Conservation (phyloP, 1,140 invertebrate genomes). For the Cyclargus thomasi region DNA sequence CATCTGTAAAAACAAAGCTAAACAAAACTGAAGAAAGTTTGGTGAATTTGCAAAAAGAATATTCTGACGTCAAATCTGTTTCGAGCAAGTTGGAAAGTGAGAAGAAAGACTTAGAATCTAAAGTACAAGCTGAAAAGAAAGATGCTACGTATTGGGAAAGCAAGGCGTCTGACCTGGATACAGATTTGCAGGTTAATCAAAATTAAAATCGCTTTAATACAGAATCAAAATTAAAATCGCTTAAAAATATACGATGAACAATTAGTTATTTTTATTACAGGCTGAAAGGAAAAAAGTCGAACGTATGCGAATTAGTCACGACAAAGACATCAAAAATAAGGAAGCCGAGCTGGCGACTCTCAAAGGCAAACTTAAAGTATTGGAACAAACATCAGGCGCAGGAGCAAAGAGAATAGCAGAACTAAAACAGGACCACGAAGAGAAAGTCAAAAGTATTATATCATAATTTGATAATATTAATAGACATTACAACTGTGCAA, state of each 20-base stretch:
- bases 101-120: conserved; percentile 76
- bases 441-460: conserved; percentile 78
- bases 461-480: too few relatives aligned
- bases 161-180: conserved; percentile 78
- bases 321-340: conserved; percentile 79
- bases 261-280: conserved; percentile 40
- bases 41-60: conserved; percentile 68
- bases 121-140: conserved; percentile 72
- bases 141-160: conserved; percentile 77
- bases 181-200: conserved; percentile 75
- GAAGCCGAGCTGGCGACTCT: conserved; percentile 80
- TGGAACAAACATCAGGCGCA: conserved; percentile 77
- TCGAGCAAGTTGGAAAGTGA: conserved; percentile 79
- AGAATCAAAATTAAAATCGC: too few relatives aligned
- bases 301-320: conserved; percentile 77
- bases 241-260: too few relatives aligned
- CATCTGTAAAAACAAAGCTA: conserved; percentile 47
- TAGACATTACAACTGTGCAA: too few relatives aligned
- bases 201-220: too few relatives aligned
- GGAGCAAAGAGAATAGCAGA: conserved; percentile 80
- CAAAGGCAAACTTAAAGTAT: conserved; percentile 78
- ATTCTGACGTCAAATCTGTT: conserved; percentile 76
- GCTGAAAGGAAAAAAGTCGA: conserved; percentile 80
- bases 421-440: conserved; percentile 80
- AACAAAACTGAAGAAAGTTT: conserved; percentile 67